These are phyloP conservation scores for Aphelocoma coerulescens DNA, from an alignment of 2,113 vertebrate species.

Conservation along the genomic window DNA sequence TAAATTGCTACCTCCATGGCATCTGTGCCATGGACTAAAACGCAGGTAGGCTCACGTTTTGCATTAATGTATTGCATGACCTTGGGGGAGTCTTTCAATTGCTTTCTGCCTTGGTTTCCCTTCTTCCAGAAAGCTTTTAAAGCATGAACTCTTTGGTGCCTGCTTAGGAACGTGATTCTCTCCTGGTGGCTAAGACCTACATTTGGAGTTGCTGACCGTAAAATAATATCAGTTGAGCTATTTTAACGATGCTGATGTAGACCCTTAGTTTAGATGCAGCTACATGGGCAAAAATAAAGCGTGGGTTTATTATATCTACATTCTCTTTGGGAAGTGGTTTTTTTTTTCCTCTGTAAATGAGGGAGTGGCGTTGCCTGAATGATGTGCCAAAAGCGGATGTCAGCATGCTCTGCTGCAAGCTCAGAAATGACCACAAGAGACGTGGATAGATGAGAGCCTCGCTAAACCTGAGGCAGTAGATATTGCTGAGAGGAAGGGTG, in stretches of 20 bases:
- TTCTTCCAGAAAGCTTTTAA: neutral
- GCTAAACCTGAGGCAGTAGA: neutral
- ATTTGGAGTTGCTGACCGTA: neutral
- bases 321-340: neutral
- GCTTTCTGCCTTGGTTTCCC: slow-evolving; percentile 18
- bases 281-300: neutral
- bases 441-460: rapidly evolving
- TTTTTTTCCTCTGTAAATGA: neutral
- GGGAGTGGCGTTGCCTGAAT: neutral
- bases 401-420: neutral
- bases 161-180: neutral
- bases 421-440: neutral
- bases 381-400: neutral
- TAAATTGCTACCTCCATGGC: slow-evolving; percentile 34
- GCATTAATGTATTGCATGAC: neutral
- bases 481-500: neutral
- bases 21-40: slow-evolving; percentile 26
- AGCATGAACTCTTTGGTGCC: neutral
- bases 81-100: neutral
- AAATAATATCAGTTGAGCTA: neutral
- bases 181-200: neutral
- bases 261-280: neutral
- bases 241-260: neutral
- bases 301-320: neutral
- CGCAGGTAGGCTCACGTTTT: neutral